A percentile compares a stretch with the other conserved stretches of the same genome.
Conservation (phyloP, 2,888 invertebrate species). For the Ypsolopha scabrella region DNA sequence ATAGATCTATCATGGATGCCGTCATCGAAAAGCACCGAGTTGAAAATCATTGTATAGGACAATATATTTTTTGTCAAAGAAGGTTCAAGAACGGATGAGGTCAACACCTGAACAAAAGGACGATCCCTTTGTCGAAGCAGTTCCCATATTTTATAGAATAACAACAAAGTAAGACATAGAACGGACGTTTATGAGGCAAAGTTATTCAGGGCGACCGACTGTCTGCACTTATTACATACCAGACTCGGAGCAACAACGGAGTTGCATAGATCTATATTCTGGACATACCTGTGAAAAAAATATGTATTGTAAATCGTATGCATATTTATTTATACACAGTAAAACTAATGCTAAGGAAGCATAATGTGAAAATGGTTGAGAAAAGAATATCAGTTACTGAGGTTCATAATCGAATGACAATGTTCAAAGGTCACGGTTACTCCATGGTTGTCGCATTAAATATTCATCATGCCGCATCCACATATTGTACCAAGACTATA, state of each 20-base stretch:
- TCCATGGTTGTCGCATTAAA: constrained; percentile 39
- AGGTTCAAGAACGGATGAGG: background rate
- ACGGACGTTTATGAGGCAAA: constrained; percentile 1
- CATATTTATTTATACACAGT: background rate
- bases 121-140: background rate
- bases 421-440: constrained; percentile 43
- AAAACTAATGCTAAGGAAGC: constrained; percentile 44
- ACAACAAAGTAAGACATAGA: background rate
- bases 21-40: constrained; percentile 25
- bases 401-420: background rate
- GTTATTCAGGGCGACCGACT: background rate
- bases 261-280: background rate
- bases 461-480: constrained; percentile 52
- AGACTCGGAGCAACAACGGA: background rate
- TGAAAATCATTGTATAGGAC: constrained; percentile 15
- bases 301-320: no score
- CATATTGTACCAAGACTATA: constrained; percentile 36
- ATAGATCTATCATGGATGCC: constrained; percentile 42
- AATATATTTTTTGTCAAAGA: constrained; percentile 2
- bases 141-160: background rate
- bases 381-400: background rate
- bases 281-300: background rate
- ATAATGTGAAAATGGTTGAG: constrained; percentile 40
- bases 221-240: background rate
- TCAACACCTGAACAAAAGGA: background rate